phyloP scores from a whole-genome alignment of 1,140 invertebrate species.

The Diplogasteroides magnus region DNA sequence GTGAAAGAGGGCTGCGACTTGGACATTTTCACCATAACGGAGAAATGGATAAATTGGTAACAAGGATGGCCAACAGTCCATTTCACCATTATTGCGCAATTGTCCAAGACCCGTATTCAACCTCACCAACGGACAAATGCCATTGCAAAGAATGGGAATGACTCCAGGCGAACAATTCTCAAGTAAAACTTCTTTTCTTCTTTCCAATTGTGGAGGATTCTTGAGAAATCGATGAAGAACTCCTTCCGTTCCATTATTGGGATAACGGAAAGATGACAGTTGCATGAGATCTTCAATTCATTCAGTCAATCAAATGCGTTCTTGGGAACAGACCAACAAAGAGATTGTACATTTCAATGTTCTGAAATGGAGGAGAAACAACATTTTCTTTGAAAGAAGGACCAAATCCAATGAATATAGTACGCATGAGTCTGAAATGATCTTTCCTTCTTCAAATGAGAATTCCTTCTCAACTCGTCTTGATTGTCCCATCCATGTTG shows the following conservation, averaged over 20 bases:
- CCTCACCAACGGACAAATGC: too few species aligned
- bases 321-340: constrained; percentile 31
- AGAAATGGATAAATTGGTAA: too few species aligned
- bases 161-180: too few species aligned
- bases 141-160: too few species aligned
- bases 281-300: constrained; percentile 41
- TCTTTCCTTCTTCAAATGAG: neutral
- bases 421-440: constrained; percentile 26
- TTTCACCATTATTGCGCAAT: too few species aligned
- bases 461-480: constrained; percentile 6
- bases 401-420: constrained; percentile 45
- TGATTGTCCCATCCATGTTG: constrained; percentile 44
- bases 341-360: constrained; percentile 45
- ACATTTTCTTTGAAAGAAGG: constrained; percentile 34
- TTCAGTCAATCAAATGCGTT: too few species aligned
- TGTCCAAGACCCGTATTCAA: too few species aligned
- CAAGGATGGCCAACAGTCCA: too few species aligned
- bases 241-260: constrained; percentile 17
- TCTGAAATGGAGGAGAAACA: constrained; percentile 41
- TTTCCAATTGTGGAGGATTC: neutral
- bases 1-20: too few species aligned
- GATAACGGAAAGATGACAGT: neutral
- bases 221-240: neutral
- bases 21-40: too few species aligned
- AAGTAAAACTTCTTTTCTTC: too few species aligned